Percentiles rank a stretch among this genome's conserved stretches.
These are phyloP conservation scores for Proterorhinus semilunaris DNA, from an alignment of 2,113 vertebrate species.

Conservation along the genomic window DNA sequence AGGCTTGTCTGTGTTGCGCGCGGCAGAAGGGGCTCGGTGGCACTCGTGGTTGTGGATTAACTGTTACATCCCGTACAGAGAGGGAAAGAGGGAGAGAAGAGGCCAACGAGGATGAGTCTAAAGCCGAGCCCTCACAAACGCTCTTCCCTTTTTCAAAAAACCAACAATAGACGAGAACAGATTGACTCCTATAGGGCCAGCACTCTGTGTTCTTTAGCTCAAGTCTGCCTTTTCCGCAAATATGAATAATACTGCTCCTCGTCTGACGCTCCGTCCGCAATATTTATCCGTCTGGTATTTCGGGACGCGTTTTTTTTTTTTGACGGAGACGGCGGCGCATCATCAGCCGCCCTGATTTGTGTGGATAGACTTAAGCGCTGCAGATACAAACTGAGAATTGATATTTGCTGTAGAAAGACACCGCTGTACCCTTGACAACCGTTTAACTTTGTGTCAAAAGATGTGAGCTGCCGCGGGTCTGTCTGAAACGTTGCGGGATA, in stretches of 20 bases:
- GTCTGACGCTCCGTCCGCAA: background rate
- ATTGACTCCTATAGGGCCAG: conserved; percentile 58
- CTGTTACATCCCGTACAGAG: conserved; percentile 60
- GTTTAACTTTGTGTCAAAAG: background rate
- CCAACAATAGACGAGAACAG: conserved; percentile 62
- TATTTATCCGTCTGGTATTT: background rate
- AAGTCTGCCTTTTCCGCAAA: conserved; percentile 1
- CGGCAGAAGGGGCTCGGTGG: conserved; percentile 64
- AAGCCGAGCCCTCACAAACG: conserved; percentile 46
- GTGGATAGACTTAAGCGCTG: background rate
- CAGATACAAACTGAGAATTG: conserved; percentile 65
- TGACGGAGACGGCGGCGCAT: background rate
- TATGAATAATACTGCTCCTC: background rate
- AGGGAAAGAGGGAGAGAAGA: conserved; percentile 42
- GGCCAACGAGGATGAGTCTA: conserved; percentile 35
- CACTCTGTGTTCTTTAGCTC: conserved; percentile 6
- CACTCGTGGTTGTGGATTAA: conserved; percentile 65
- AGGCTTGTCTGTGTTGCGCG: conserved; percentile 38
- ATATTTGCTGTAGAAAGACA: conserved; percentile 29
- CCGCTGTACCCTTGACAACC: conserved; percentile 1
- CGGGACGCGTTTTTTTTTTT: background rate
- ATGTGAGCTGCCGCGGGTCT: background rate
- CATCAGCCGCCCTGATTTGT: background rate
- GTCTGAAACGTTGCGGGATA: background rate
- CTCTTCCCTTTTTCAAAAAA: conserved; percentile 33